Conservation (phyloP, 2,797 vertebrate species). For the Orientallactaga sibirica region DNA sequence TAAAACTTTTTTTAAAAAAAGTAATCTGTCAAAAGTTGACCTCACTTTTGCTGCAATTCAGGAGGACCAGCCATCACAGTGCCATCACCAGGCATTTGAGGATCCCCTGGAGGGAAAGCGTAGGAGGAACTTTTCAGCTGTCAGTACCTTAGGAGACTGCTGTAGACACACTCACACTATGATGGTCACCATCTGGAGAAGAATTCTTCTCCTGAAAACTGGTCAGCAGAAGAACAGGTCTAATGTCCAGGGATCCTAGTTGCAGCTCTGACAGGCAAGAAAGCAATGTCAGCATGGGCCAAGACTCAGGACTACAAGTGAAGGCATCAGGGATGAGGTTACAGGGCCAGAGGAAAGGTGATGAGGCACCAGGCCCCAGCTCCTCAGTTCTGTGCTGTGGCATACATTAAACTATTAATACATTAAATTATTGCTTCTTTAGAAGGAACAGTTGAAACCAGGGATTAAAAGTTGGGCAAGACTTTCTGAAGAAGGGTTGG, state of each 20-base stretch:
- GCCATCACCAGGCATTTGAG: fast-evolving
- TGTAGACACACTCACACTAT: fast-evolving
- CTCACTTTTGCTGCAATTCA: not conserved
- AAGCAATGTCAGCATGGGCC: not conserved
- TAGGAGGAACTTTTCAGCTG: not conserved
- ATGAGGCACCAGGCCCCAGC: not conserved
- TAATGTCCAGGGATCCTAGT: not conserved
- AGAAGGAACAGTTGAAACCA: not conserved
- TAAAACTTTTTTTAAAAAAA: not conserved
- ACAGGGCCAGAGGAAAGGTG: not conserved
- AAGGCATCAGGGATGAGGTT: not conserved
- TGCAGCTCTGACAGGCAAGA: not conserved
- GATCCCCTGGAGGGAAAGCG: not conserved
- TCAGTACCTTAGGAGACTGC: fast-evolving
- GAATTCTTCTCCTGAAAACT: not conserved
- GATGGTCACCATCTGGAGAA: too few species aligned
- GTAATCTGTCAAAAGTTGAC: not conserved
- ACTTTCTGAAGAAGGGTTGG: not conserved
- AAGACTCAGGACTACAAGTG: not conserved
- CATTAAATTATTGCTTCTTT: not conserved
- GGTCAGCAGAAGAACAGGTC: too few species aligned
- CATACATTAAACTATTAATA: not conserved
- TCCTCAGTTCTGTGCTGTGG: not conserved
- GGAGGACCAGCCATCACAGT: not conserved
- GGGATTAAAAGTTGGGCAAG: not conserved